Base-by-base conservation (phyloP, 2,113 vertebrate species). In the Pipa parva region DNA sequence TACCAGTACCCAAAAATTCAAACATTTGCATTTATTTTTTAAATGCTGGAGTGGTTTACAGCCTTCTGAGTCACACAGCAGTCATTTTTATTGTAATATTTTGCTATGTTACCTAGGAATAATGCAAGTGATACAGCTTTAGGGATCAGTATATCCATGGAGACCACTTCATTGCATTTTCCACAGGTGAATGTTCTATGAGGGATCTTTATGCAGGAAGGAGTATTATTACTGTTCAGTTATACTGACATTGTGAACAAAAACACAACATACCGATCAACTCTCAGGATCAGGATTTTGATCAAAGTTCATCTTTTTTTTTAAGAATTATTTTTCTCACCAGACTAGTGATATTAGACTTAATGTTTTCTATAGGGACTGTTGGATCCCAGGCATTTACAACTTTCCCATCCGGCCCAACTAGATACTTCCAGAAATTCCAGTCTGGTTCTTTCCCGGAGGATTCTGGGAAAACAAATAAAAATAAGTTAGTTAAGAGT, bases 391-490 rank as follows among this genome's bases (percentile, higher is more conserved):
- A 99, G 0, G 87, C 86, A 8, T 90, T 90, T 25, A 93, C 84
- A 18, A 89, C 94, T 54, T 92, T 90, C 2, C 97, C 97, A 28
- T 92, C 84, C 1, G 92, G 84, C 20, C 90, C 89, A 15, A 99
- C 82, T 0, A 99, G 84, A 67, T 94, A 99, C 78, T 99, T 99
- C 95, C 95, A 99, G 84, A 99, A 99, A 73, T 99, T 99, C 96
- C 97, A 99, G 67, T 93, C 89, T 17, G 97, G 96, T 72, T 97
- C 94, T 74, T 94, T 91, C 50, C 90, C 90, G 52, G 91, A 91
- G 21, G 86, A 82, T 17, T 93, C 97, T 98, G 84, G 6, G 51
- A 2, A 28, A 31, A 52, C 74, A 2, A 46, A 52, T 58, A 65
- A 73, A 36, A 39, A 8, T 22, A 11, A 55, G 13, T n/a, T 42